Conservation (phyloP, 2,797 vertebrate species). For the Amblyraja radiata region DNA sequence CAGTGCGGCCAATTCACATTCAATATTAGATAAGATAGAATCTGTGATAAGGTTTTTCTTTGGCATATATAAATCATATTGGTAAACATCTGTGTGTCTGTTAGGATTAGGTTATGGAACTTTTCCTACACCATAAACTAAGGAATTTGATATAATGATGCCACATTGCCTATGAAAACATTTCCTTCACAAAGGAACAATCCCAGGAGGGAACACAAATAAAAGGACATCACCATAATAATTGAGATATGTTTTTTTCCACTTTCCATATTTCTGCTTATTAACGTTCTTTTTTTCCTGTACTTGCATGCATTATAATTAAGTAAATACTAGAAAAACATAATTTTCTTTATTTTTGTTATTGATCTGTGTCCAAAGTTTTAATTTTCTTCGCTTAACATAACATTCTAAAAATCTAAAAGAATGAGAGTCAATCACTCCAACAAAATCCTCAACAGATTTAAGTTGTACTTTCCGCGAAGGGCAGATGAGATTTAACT, state of each 20-base stretch:
- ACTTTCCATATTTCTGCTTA: not conserved
- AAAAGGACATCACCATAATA: not conserved
- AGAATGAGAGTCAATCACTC: not conserved
- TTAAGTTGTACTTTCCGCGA: not conserved
- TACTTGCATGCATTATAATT: slow-evolving; percentile 1
- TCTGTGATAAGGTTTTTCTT: not conserved
- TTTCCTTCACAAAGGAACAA: not conserved
- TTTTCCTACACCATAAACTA: not conserved
- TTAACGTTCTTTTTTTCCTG: not conserved
- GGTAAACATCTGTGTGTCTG: not conserved
- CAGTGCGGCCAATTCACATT: not conserved
- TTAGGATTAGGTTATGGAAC: not conserved
- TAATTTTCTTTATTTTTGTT: not conserved
- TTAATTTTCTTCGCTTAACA: slow-evolving; percentile 2
- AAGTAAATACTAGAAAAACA: not conserved
- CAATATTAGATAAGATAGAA: not conserved
- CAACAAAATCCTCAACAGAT: not conserved
- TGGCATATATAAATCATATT: not conserved
- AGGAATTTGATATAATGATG: not conserved
- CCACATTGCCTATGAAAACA: not conserved
- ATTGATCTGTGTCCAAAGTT: not conserved
- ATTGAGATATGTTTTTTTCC: not conserved
- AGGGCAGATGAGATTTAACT: not conserved
- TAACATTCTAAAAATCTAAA: not conserved
- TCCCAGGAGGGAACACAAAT: not conserved